Percentiles rank a stretch among this genome's conserved stretches.
Evolutionary conservation across 1,140 invertebrate species (phyloP).

Genomic region (Pseudobourletiella spinata): DNA sequence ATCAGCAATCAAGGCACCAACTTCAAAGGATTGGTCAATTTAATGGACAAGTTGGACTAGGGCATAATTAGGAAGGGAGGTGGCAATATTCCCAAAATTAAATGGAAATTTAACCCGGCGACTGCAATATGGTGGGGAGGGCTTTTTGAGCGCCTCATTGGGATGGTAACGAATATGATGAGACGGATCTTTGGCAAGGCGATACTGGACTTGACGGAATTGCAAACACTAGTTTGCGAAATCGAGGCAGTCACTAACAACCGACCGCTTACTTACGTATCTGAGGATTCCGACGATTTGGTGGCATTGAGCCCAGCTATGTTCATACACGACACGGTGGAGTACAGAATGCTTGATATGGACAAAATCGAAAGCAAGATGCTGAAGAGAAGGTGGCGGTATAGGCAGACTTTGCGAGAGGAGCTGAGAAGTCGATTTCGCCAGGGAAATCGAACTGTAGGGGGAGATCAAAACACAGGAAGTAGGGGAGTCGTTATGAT

Average conservation of each 20-base stretch:
- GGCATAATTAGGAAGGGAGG: neutral
- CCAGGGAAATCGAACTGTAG: no score
- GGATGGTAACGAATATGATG: constrained; percentile 2
- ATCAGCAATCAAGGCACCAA: constrained; percentile 35
- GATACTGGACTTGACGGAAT: constrained; percentile 36
- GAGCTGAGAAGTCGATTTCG: no score
- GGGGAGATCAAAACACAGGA: no score
- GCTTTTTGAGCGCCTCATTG: constrained; percentile 9
- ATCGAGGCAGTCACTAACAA: constrained; percentile 39
- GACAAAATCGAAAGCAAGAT: neutral
- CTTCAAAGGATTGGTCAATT: constrained; percentile 36
- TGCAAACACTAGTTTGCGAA: constrained; percentile 39
- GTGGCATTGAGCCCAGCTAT: constrained; percentile 32
- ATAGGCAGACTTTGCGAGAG: no score
- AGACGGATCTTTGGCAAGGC: constrained; percentile 35
- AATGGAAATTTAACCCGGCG: constrained; percentile 22
- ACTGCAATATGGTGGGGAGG: constrained; percentile 13
- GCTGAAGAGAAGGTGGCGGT: no score
- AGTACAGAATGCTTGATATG: neutral
- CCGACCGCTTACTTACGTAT: constrained; percentile 39
- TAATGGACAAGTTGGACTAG: constrained; percentile 33
- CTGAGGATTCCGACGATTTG: constrained; percentile 33
- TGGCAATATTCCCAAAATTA: neutral
- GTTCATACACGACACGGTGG: constrained; percentile 19
- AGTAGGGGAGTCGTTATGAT: no score